These are phyloP conservation scores for Podotricha telesiphe DNA, from an alignment of 2,888 invertebrate genomes.

Conservation along the genomic window DNA sequence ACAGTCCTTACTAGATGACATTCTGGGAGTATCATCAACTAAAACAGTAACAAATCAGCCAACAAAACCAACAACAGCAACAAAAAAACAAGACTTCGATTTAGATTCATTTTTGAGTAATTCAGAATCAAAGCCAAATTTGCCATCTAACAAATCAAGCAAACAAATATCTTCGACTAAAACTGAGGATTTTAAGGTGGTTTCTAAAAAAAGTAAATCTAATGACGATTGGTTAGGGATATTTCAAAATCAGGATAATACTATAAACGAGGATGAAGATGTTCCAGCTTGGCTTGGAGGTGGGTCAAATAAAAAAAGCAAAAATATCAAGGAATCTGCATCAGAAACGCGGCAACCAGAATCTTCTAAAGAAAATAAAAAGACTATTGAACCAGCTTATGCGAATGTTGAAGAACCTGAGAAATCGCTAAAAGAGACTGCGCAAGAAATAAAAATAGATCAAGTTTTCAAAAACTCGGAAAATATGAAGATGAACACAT, in stretches of 20 bases:
- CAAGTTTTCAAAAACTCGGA: constrained; percentile 42
- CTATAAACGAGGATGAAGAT: constrained; percentile 56
- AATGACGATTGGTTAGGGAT: constrained; percentile 77
- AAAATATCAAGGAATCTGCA: constrained; percentile 48
- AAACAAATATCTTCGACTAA: constrained; percentile 51
- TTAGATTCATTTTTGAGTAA: constrained; percentile 67
- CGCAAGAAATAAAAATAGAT: constrained; percentile 42
- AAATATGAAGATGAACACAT: constrained; percentile 43
- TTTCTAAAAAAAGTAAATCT: constrained; percentile 59
- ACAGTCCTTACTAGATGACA: constrained; percentile 80
- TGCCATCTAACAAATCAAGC: constrained; percentile 52
- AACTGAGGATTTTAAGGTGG: constrained; percentile 54
- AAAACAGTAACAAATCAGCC: constrained; percentile 55
- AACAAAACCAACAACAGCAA: constrained; percentile 54
- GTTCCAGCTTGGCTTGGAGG: constrained; percentile 75
- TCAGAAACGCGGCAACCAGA: constrained; percentile 39
- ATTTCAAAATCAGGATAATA: constrained; percentile 66
- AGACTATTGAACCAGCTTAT: constrained; percentile 27
- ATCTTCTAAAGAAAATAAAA: constrained; percentile 31
- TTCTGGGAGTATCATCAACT: constrained; percentile 75
- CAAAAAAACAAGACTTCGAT: constrained; percentile 67
- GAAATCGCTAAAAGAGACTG: constrained; percentile 35
- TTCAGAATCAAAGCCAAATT: constrained; percentile 56
- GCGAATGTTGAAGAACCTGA: constrained; percentile 24
- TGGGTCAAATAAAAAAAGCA: constrained; percentile 63